Evolutionary conservation across 2,888 invertebrate genomes (phyloP), one percentile per base, ranked within the genome.

Genomic region (Coecobrya sp.): DNA sequence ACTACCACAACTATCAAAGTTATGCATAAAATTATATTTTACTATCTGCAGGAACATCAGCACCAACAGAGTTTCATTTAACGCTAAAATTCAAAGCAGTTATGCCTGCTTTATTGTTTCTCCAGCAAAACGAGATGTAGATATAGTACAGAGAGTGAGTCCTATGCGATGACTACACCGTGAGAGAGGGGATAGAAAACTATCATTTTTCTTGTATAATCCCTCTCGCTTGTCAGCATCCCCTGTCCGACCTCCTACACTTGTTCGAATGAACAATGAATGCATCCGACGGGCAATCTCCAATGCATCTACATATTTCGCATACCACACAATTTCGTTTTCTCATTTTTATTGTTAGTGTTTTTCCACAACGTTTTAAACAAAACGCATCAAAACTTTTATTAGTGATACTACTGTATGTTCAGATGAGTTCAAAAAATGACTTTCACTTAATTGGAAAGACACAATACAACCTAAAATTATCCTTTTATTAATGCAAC

Each of bases 21-120:
- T 13, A 68, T 85, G 85, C 90, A 85, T 90, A 62, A 84, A 89
- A 89, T 89, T 84, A 89, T 89, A 76, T 84, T 42, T 84, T 1
- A 4, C 42, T 84, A 42, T 36, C 62, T 42, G n/a, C 59, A 49
- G 76, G 0, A 49, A 13, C 49, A 76, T 45, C 45, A 42, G 7
- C 4, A 8, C 5, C 19, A 13, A 25, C 25, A 42, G 42, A 30
- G 49, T 55, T 55, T 81, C 55, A 81, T 55, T 76, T 42, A 22
- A 55, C 30, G 42, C 11, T 36, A 27, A 42, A 49, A 27, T 65
- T 89, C 16, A 49, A 45, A 89, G 45, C 70, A 36, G 86, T 73
- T 85, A 68, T 45, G 65, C 65, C 45, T 82, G 59, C 90, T 85
- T 90, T 90, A 90, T 90, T 90, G 90, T 90, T 85, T 90, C 76